phyloP scores from a whole-genome alignment of 35 echinoderm and acorn worm species.

The Patiria miniata region DNA sequence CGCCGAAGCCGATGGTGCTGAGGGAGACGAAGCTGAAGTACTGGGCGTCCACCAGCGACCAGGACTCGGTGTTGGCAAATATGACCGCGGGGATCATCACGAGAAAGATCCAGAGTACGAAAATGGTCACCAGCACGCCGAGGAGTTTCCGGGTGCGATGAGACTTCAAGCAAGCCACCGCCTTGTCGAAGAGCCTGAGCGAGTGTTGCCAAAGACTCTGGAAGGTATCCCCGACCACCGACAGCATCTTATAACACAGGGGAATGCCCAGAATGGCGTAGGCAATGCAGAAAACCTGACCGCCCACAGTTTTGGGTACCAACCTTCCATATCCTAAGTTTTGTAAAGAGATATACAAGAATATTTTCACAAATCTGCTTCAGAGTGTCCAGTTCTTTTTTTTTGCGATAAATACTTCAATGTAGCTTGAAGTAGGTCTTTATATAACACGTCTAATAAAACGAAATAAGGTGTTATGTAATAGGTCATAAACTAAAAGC shows the following conservation, averaged over 20 bases:
- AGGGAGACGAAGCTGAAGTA: conserved; percentile 61
- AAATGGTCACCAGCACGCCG: not conserved
- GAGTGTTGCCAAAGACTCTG: conserved; percentile 25
- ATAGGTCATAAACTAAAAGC: no score
- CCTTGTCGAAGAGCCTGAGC: not conserved
- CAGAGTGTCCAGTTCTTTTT: no score
- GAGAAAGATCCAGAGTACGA: conserved; percentile 3
- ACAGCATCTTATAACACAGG: conserved; percentile 12
- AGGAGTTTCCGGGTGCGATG: not conserved
- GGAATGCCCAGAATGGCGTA: conserved; percentile 59
- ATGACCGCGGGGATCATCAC: conserved; percentile 52
- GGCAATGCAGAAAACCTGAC: conserved; percentile 34
- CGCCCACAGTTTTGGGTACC: conserved; percentile 28
- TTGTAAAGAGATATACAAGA: no score
- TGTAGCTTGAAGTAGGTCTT: no score
- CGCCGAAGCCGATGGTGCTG: conserved; percentile 71
- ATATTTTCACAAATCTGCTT: no score
- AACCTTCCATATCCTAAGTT: conserved; percentile 56
- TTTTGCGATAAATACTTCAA: no score
- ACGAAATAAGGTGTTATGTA: no score
- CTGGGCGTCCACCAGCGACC: conserved; percentile 38
- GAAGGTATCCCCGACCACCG: conserved; percentile 23
- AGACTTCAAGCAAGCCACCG: not conserved
- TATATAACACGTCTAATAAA: no score
- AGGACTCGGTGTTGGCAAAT: conserved; percentile 43